Evolutionary conservation across 2,888 invertebrate genomes (phyloP).

Genomic region (Leptothorax acervorum): DNA sequence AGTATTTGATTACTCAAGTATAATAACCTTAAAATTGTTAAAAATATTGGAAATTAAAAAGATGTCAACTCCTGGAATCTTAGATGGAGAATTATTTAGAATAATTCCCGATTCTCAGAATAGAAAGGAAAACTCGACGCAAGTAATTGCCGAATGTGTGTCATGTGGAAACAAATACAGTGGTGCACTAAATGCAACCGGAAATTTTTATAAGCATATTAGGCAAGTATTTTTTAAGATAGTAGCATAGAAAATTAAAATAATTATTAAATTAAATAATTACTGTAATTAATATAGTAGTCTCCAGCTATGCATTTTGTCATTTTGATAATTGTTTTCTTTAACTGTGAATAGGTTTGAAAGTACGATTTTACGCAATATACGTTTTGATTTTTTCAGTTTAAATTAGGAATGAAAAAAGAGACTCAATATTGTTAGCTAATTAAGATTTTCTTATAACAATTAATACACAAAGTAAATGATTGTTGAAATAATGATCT

Average conservation of each 20-base stretch:
- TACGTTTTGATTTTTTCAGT: no score
- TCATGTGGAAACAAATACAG: slow-evolving; percentile 6
- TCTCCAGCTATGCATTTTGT: no score
- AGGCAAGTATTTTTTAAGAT: slow-evolving; percentile 28
- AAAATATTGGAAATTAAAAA: not conserved
- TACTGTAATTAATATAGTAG: no score
- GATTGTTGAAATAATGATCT: no score
- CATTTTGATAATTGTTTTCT: no score
- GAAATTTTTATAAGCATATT: slow-evolving; percentile 37
- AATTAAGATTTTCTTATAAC: no score
- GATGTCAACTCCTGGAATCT: not conserved
- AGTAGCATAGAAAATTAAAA: slow-evolving; percentile 11
- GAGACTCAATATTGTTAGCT: no score
- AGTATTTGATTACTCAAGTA: not conserved
- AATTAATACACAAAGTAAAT: no score
- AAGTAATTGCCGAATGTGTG: slow-evolving; percentile 5
- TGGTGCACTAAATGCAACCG: slow-evolving; percentile 23
- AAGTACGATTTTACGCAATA: no score
- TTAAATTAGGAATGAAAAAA: no score
- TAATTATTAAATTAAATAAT: not conserved
- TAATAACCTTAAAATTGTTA: slow-evolving; percentile 11
- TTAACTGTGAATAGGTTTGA: no score
- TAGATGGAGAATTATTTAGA: slow-evolving; percentile 21
- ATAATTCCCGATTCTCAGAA: slow-evolving; percentile 1
- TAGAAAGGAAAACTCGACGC: not conserved